Base-by-base conservation (phyloP, 2,797 vertebrate genomes). In the Catamblyrhynchus diadema region DNA sequence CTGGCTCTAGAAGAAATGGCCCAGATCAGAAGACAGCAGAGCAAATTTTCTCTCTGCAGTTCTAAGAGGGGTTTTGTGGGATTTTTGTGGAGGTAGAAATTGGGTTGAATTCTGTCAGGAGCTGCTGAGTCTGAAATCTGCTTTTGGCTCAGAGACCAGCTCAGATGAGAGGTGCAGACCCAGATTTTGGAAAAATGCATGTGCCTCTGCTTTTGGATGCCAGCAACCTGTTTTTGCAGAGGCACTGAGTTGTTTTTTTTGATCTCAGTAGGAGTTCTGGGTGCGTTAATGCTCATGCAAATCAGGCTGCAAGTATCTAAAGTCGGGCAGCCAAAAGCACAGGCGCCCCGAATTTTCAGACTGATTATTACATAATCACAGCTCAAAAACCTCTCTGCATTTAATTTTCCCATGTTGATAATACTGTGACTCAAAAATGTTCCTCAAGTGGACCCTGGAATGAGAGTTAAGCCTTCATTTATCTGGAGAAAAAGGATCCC, bases 211-310 rank as follows among this genome's bases (percentile, higher is more conserved):
- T 81, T 92, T 93, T 81, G 79, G 53, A 85, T 83, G 79, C 93
- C 88, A 92, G 50, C 72, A 93, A 59, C 64, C 81, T 93, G 74
- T 66, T 89, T 94, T 93, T 94, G 79, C 88, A 78, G 90, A 93
- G 79, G 57, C 69, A 66, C 27, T 0, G 24, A 59, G 65, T 8
- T 73, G 50, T 1, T 70, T 71, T 94, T 94, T 97, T 95, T 96
- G 95, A 97, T 95, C 95, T 96, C 88, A 91, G 96, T 96, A 78
- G 94, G 96, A 97, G 95, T 89, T 92, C 94, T 94, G 84, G 78
- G 81, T 94, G 65, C 54, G 4, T 65, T 90, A 95, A 93, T 77
- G 65, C 25, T 92, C 72, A 95, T 95, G 95, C 93, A 92, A 95
- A 97, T 95, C 81, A 94, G 84, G 23, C 86, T 93, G 81, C 3